Base-by-base conservation (phyloP, 2,888 invertebrate species). In the Bellardia bayeri region DNA sequence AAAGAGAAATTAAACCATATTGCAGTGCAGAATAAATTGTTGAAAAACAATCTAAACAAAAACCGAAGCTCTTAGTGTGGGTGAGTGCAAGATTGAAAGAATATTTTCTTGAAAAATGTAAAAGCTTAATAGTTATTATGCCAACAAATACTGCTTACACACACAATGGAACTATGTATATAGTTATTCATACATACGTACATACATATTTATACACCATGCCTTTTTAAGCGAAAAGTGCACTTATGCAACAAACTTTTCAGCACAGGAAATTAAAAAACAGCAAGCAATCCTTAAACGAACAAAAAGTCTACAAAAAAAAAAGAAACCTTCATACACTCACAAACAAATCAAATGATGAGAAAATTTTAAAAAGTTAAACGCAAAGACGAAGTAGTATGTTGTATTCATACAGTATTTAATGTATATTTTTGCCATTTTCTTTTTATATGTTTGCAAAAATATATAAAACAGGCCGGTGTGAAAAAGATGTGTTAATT, bases 261-360 rank as follows among this genome's bases (percentile, higher is more conserved):
- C 90, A 90, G 89, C 89, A 90, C 88, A 89, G 89, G 90, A 90
- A 90, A 90, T 90, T 90, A 89, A 90, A 90, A 90, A 87, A 88
- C 82, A 86, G 88, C 86, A 78, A 80, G 71, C 49, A 75, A 64
- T 80, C 37, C 64, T 63, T 69, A 69, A 74, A 75, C 54, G 45
- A 82, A 85, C 76, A 63, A 14, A 40, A 30, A 23, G 23, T 23
- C 23, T 23, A 23, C 23, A 23, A 69, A 3, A 49, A 40, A 23
- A 16, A 71, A 54, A n/a, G 51, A 82, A 75, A 45, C 61, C 51
- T 76, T 76, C 9, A 64, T 61, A 30, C 61, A 71, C 40, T 71
- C 49, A 58, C 33, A 42, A 40, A 69, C 33, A 80, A 69, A 76
- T 68, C 58, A 79, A 75, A 79, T 80, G 42, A 69, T 64, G 45